Conservation (phyloP, 2,888 invertebrate genomes). For the Caenorhabditis japonica region DNA sequence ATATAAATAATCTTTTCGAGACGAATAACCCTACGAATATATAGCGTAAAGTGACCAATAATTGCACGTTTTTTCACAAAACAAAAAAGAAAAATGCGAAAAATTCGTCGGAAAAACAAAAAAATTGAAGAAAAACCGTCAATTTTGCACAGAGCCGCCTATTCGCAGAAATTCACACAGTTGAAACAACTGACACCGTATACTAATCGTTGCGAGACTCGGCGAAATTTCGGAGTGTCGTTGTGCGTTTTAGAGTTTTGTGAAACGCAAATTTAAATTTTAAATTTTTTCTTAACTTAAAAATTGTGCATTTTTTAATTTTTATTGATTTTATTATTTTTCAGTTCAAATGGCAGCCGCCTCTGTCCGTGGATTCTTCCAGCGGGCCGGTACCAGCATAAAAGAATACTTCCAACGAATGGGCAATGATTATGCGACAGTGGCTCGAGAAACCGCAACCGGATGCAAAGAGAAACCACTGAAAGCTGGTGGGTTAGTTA, state of each 20-base stretch:
- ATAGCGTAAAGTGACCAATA: too few relatives aligned
- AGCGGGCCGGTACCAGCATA: conserved; percentile 44
- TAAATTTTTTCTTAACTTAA: background rate
- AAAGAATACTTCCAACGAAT: conserved; percentile 61
- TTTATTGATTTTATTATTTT: conserved; percentile 1
- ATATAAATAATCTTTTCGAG: background rate
- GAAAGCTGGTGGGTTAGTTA: conserved; percentile 43
- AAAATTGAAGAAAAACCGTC: conserved; percentile 9
- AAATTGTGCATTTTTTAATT: background rate
- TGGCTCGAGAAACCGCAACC: conserved; percentile 55
- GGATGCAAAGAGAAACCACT: conserved; percentile 62
- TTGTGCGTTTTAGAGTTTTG: conserved; percentile 14
- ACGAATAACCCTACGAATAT: too few relatives aligned
- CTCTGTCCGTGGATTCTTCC: conserved; percentile 46
- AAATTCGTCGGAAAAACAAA: conserved; percentile 7
- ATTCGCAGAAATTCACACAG: conserved; percentile 42
- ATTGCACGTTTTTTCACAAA: too few relatives aligned
- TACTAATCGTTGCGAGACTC: conserved; percentile 14
- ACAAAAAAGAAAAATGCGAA: background rate
- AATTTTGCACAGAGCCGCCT: conserved; percentile 39
- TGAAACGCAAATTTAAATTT: conserved; percentile 11
- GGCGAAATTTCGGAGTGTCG: conserved; percentile 41
- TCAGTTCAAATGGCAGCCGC: conserved; percentile 42
- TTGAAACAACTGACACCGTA: conserved; percentile 39
- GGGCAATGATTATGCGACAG: conserved; percentile 65